Evolutionary conservation across 2,888 invertebrate species (phyloP).

Genomic region (Drosophila anceps): DNA sequence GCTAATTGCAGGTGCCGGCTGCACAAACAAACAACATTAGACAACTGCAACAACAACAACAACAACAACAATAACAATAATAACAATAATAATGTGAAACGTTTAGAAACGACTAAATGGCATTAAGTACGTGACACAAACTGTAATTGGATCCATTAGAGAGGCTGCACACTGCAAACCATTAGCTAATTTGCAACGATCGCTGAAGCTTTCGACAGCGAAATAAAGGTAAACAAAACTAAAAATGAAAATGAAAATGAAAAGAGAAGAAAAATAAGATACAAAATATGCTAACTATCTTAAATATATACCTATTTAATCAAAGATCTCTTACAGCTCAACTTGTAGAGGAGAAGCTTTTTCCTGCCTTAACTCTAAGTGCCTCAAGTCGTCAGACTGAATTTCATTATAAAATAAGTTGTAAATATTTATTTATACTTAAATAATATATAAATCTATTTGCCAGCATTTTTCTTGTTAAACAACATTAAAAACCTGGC

Average conservation of each 20-base stretch:
- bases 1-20: conserved; percentile 73
- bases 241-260: background rate
- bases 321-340: background rate
- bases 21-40: conserved; percentile 42
- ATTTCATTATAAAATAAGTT: no score
- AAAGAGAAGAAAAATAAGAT: background rate
- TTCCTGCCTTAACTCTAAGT: no score
- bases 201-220: background rate
- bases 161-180: conserved; percentile 33
- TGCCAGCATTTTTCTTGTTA: no score
- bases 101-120: conserved; percentile 74
- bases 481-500: no score
- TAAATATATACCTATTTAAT: background rate
- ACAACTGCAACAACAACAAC: conserved; percentile 22
- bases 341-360: background rate
- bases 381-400: no score
- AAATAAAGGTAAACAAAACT: background rate
- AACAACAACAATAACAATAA: conserved; percentile 26
- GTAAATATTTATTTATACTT: no score
- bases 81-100: conserved; percentile 51
- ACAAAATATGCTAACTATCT: background rate
- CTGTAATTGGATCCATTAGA: conserved; percentile 77
- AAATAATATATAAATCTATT: no score
- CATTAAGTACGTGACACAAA: conserved; percentile 81
- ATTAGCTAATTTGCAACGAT: conserved; percentile 39